phyloP scores from a whole-genome alignment of 2,888 invertebrate species.

The Epirrhoe alternata region DNA sequence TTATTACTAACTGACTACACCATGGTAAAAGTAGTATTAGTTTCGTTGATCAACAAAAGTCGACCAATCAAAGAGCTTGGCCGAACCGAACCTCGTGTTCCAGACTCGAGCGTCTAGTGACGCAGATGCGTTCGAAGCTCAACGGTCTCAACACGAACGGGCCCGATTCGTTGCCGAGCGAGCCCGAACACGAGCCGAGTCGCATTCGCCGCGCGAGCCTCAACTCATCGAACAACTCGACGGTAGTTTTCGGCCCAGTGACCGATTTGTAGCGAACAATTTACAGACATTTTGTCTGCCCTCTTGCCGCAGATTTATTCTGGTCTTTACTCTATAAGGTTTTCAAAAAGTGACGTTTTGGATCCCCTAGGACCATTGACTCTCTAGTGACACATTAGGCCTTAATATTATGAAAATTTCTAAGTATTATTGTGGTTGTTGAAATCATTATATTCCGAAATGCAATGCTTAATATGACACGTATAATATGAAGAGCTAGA shows the following conservation, averaged over 20 bases:
- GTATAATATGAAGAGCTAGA: constrained; percentile 3
- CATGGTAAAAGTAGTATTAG: constrained; percentile 8
- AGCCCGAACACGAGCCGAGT: constrained; percentile 70
- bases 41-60: constrained; percentile 44
- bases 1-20: background rate
- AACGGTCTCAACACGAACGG: constrained; percentile 72
- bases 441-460: constrained; percentile 10
- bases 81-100: constrained; percentile 63
- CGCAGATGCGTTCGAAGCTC: constrained; percentile 82
- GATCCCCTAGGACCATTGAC: constrained; percentile 21
- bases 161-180: constrained; percentile 76
- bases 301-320: constrained; percentile 63
- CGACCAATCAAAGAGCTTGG: constrained; percentile 32
- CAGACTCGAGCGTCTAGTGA: constrained; percentile 86
- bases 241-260: constrained; percentile 86
- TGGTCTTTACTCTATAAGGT: constrained; percentile 63
- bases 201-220: constrained; percentile 68
- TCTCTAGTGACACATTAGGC: constrained; percentile 20
- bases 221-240: constrained; percentile 71
- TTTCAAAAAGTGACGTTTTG: constrained; percentile 43
- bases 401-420: constrained; percentile 12
- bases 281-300: constrained; percentile 55
- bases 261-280: constrained; percentile 85
- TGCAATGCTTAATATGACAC: constrained; percentile 17
- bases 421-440: constrained; percentile 32